Percentiles rank a stretch among this genome's conserved stretches.
Conservation (phyloP, 2,888 invertebrate species). For the Linyphia triangularis region DNA sequence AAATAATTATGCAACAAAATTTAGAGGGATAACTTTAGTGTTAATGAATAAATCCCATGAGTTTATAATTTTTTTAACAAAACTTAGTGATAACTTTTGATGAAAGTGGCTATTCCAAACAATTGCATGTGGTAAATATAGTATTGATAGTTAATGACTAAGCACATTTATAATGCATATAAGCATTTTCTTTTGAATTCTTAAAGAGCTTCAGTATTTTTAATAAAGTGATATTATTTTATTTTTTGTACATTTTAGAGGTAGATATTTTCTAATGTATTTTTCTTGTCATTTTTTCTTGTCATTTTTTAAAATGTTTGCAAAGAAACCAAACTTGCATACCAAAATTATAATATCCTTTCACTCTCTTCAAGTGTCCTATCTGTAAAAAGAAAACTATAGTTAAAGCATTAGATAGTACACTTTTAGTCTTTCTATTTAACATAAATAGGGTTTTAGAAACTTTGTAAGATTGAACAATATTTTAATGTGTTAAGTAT, state of each 20-base stretch:
- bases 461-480: not conserved
- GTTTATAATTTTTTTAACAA: too few relatives aligned
- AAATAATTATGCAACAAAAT: too few relatives aligned
- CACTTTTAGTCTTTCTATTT: not conserved
- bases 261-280: not conserved
- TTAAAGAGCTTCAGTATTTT: constrained; percentile 3
- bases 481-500: not conserved
- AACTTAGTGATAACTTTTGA: too few relatives aligned
- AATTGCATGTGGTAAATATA: too few relatives aligned
- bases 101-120: too few relatives aligned
- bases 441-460: not conserved
- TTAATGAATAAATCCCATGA: too few relatives aligned
- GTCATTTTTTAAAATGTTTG: too few relatives aligned
- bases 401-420: not conserved
- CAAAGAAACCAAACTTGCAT: too few relatives aligned
- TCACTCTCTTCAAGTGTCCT: not conserved
- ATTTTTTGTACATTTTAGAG: not conserved
- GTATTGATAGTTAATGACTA: not conserved
- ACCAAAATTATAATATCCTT: not conserved
- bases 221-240: constrained; percentile 3
- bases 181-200: not conserved
- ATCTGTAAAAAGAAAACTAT: not conserved
- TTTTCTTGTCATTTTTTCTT: not conserved
- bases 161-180: not conserved
- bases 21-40: too few relatives aligned